Evolutionary conservation across 2,797 vertebrate species (phyloP), one percentile per base, ranked within the genome.

Genomic region (Pangasius sanitwongsei): DNA sequence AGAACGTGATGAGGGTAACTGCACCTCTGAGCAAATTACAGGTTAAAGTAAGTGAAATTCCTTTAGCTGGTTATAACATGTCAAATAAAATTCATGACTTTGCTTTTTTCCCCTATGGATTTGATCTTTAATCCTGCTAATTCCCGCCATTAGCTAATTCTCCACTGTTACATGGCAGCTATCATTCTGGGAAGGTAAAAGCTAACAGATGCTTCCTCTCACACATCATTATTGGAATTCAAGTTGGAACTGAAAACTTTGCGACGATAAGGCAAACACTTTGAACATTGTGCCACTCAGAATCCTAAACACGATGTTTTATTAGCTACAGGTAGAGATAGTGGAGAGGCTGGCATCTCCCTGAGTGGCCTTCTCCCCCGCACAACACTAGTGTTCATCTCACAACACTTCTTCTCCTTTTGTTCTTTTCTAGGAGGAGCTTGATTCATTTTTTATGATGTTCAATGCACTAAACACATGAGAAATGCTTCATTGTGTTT

Each of bases 281-380:
- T 57, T 81, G 20, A 23, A 59, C 18, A 37, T 59, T 70, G 63
- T 50, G 44, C 16, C 28, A n/a, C 6, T n/a, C 41, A 67, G 61
- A 7, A 67, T 34, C 44, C 44, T 44, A 48, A 34, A 12, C 15
- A 31, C 55, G 28, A 55, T 89, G 67, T 86, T 57, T 89, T 90
- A 93, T 50, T 94, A 94, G 94, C 94, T 91, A 91, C 72, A 69
- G 63, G 78, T 92, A 91, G 88, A 92, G 92, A 94, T 92, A 91
- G 90, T 91, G 89, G 89, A 93, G 87, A 89, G 41, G 90, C 53
- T 87, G 90, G 90, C 92, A 89, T 93, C 92, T 92, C 88, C 90
- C 92, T 91, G 92, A 92, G 93, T 91, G 92, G 92, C 92, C 94
- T 93, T 95, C 93, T 94, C 93, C 83, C 82, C 80, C 72, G 80